Conservation (phyloP, 2,888 invertebrate species). For the Epicampocera succincta region DNA sequence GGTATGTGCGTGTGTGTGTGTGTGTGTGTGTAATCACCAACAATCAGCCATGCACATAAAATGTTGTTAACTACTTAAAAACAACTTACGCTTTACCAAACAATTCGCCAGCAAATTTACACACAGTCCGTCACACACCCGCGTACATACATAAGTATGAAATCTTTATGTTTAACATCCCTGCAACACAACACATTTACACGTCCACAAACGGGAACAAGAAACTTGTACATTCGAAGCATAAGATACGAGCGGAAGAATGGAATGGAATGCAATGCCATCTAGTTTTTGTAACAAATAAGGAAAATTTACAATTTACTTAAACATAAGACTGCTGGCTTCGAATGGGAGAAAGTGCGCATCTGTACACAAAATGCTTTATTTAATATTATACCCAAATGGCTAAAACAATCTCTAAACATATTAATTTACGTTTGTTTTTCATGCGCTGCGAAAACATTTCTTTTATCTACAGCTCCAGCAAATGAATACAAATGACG, state of each 20-base stretch:
- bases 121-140: not conserved
- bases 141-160: too few relatives aligned
- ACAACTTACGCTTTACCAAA: conserved; percentile 57
- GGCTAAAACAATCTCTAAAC: conserved; percentile 16
- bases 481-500: conserved; percentile 6
- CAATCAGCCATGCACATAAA: conserved; percentile 57
- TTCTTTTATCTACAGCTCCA: conserved; percentile 17
- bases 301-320: conserved; percentile 32
- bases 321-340: not conserved
- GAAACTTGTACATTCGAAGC: too few relatives aligned
- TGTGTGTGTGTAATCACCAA: conserved; percentile 36
- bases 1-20: not conserved
- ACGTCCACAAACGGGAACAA: not conserved
- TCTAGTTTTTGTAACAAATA: conserved; percentile 44
- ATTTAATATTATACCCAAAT: conserved; percentile 9
- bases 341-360: not conserved
- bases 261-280: conserved; percentile 43
- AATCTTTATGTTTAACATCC: not conserved
- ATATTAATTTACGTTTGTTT: not conserved
- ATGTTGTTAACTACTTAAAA: conserved; percentile 65
- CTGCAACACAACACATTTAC: not conserved
- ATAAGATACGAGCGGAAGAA: not conserved
- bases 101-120: conserved; percentile 23
- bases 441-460: conserved; percentile 7
- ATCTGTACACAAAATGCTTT: conserved; percentile 2